Percentiles rank a stretch among this genome's conserved stretches.
Conservation (phyloP, 2,888 invertebrate species). For the Pyrocoelia pectoralis region DNA sequence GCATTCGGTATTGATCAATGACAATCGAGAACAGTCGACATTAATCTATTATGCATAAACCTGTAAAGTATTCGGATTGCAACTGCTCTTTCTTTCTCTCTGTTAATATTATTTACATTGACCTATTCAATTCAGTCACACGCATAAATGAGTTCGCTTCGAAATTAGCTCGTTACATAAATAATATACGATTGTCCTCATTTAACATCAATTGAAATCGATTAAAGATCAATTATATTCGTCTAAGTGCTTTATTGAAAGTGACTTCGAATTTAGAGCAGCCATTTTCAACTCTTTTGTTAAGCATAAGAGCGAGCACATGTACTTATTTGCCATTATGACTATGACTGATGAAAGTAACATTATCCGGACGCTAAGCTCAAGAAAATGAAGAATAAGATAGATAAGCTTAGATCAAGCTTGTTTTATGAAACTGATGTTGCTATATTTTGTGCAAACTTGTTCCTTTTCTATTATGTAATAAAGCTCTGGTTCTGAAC, state of each 20-base stretch:
- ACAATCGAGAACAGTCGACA: conserved; percentile 28
- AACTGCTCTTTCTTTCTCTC: neutral
- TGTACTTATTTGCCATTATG: conserved; percentile 17
- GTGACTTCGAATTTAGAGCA: neutral
- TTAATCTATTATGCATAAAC: conserved; percentile 29
- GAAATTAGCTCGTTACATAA: conserved; percentile 5
- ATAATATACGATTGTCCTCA: neutral
- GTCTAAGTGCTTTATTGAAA: neutral
- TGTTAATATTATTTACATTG: conserved; percentile 22
- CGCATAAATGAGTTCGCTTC: conserved; percentile 15
- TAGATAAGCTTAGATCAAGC: conserved; percentile 19
- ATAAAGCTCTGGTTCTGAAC: conserved; percentile 2
- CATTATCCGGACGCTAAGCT: conserved; percentile 8
- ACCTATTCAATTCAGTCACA: conserved; percentile 18
- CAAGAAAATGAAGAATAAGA: conserved; percentile 19
- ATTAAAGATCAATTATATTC: neutral
- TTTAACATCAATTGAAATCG: conserved; percentile 12
- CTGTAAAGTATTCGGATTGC: conserved; percentile 20
- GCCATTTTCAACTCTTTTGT: neutral
- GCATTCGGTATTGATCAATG: conserved; percentile 32
- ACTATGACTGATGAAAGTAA: conserved; percentile 16
- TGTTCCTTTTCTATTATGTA: neutral
- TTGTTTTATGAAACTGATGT: conserved; percentile 20
- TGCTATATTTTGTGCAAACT: conserved; percentile 12
- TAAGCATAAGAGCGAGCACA: neutral